Evolutionary conservation across 2,888 invertebrate genomes (phyloP).

Genomic region (Laspeyria flexula): DNA sequence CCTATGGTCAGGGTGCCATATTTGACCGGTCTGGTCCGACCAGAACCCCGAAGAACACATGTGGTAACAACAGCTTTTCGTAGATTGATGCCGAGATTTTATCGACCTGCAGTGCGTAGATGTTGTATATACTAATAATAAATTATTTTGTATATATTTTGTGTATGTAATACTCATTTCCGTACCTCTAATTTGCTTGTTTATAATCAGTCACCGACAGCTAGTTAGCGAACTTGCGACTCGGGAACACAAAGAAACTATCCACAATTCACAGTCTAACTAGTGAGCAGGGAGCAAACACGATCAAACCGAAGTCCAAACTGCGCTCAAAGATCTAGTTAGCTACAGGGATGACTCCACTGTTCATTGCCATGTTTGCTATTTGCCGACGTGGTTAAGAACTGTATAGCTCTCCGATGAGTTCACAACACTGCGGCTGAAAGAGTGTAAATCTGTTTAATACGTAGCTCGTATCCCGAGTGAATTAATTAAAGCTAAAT

Average conservation of each 20-base stretch:
- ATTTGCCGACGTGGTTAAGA: conserved; percentile 54
- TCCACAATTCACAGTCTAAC: conserved; percentile 76
- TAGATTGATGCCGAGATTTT: conserved; percentile 22
- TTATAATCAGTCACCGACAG: conserved; percentile 65
- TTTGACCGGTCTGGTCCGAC: conserved; percentile 3
- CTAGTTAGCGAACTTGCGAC: conserved; percentile 79
- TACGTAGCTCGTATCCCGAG: conserved; percentile 31
- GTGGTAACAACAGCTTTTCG: conserved; percentile 13
- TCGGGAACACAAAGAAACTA: conserved; percentile 79
- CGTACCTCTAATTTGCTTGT: conserved; percentile 40
- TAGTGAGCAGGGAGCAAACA: conserved; percentile 74
- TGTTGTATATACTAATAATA: conserved; percentile 34
- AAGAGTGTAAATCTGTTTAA: conserved; percentile 52
- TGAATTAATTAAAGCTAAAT: conserved; percentile 47
- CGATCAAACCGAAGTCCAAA: conserved; percentile 79
- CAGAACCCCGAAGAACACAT: conserved; percentile 10
- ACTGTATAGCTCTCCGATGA: conserved; percentile 46
- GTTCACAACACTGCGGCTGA: conserved; percentile 36
- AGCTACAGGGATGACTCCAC: conserved; percentile 69
- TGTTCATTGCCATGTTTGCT: conserved; percentile 67
- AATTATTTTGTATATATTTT: not conserved
- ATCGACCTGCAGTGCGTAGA: conserved; percentile 7
- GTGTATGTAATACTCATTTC: conserved; percentile 31
- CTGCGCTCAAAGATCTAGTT: conserved; percentile 83
- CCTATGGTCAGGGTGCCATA: conserved; percentile 18